phyloP scores from a whole-genome alignment of 2,113 vertebrate species.

The Aldabrachelys gigantea region DNA sequence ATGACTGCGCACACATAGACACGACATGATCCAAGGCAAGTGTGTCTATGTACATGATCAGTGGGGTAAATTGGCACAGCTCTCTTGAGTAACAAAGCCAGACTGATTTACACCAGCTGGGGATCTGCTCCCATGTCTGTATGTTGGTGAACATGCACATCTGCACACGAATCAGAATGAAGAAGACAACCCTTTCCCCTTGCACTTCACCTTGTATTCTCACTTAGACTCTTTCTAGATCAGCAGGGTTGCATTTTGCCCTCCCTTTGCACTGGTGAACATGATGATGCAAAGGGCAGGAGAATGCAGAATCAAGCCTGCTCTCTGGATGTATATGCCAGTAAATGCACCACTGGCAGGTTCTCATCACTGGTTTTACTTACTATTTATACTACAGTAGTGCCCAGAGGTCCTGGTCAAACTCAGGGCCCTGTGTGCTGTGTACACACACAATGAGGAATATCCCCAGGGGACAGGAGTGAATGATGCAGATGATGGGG shows the following conservation, averaged over 20 bases:
- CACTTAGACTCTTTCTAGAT: background rate
- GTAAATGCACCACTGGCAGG: background rate
- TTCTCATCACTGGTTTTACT: background rate
- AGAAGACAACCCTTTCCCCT: background rate
- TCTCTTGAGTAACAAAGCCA: background rate
- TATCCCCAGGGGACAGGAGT: background rate
- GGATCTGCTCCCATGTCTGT: background rate
- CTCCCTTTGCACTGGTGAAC: background rate
- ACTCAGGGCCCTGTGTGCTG: background rate
- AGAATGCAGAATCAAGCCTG: background rate
- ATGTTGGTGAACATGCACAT: background rate
- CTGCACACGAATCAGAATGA: background rate
- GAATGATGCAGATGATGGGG: no score
- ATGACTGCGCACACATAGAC: no score
- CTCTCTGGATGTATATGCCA: background rate
- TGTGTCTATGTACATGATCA: no score
- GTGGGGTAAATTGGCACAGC: background rate
- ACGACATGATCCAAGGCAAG: no score
- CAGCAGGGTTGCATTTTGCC: background rate
- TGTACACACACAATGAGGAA: background rate
- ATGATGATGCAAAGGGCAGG: background rate
- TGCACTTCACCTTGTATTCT: background rate
- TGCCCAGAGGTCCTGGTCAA: background rate
- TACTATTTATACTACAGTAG: background rate
- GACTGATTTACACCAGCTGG: no score